A percentile compares a stretch with the other conserved stretches of the same genome.
phyloP scores from a whole-genome alignment of 2,113 vertebrate species.

The Ursus arctos region DNA sequence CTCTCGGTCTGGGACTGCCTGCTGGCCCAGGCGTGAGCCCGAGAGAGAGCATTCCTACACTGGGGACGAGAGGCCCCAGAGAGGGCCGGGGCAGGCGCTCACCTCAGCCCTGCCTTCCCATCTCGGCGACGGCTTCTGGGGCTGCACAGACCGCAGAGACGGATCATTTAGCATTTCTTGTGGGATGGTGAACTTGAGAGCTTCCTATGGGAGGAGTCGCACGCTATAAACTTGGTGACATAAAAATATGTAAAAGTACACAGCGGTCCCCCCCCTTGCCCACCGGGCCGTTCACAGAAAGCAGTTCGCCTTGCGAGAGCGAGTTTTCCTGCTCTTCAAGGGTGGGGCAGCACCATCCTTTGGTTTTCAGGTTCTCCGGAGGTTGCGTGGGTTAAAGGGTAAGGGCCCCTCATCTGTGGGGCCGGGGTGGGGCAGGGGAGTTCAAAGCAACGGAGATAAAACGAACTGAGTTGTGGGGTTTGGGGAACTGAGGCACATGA shows the following conservation, averaged over 20 bases:
- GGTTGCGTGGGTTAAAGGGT: not conserved
- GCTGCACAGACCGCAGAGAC: not conserved
- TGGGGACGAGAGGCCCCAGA: not conserved
- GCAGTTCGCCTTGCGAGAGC: not conserved
- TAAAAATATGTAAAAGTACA: not conserved
- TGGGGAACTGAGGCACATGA: not conserved
- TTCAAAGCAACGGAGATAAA: not conserved
- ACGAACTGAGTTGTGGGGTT: not conserved
- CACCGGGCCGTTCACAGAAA: not conserved
- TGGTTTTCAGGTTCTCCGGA: constrained; percentile 6
- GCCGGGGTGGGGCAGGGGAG: not conserved
- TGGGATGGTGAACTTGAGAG: not conserved
- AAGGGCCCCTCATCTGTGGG: not conserved
- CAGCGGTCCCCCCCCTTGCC: not conserved
- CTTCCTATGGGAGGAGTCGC: not conserved
- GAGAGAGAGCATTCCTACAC: not conserved
- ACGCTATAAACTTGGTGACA: not conserved
- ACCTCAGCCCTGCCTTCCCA: not conserved
- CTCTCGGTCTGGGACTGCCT: not conserved
- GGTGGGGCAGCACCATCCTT: not conserved
- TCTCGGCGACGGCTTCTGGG: not conserved
- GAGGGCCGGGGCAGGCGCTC: not conserved
- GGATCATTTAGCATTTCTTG: not conserved
- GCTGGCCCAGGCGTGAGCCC: not conserved
- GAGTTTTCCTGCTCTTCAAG: not conserved